Conservation (phyloP, 2,888 invertebrate species). For the Junonia oenone region DNA sequence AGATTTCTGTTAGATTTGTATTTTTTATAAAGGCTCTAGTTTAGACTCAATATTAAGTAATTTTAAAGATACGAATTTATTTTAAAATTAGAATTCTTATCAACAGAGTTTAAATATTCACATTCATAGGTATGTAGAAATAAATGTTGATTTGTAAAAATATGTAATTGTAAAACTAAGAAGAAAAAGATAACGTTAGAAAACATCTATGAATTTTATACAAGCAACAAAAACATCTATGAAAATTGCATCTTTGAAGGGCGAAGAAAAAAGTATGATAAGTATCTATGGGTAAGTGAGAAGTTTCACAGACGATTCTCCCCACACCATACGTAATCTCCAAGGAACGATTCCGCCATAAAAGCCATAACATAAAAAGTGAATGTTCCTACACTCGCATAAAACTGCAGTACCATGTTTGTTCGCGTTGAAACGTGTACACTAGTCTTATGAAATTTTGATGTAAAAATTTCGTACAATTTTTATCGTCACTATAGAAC, state of each 20-base stretch:
- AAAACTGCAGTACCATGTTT: conserved; percentile 21
- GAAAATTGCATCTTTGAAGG: neutral
- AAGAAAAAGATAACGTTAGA: no score
- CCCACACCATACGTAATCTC: conserved; percentile 33
- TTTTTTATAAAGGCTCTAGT: no score
- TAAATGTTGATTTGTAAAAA: no score
- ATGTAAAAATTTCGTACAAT: neutral
- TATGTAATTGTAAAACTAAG: no score
- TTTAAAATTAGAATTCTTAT: no score
- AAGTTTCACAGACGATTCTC: conserved; percentile 37
- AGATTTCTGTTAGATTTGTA: no score
- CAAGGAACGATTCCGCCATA: conserved; percentile 38
- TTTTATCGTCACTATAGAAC: neutral
- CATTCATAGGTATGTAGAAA: no score
- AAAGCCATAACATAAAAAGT: conserved; percentile 51
- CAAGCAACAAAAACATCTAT: neutral
- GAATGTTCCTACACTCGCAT: conserved; percentile 48
- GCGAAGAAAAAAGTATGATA: conserved; percentile 11
- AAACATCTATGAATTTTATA: no score
- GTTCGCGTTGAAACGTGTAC: neutral
- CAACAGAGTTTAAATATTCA: no score
- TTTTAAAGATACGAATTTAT: no score
- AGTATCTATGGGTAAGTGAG: conserved; percentile 20
- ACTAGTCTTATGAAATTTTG: neutral
- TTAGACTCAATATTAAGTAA: no score